Evolutionary conservation across 2,797 vertebrate genomes (phyloP), one percentile per base, ranked within the genome.

Genomic region (Lepus townsendii): DNA sequence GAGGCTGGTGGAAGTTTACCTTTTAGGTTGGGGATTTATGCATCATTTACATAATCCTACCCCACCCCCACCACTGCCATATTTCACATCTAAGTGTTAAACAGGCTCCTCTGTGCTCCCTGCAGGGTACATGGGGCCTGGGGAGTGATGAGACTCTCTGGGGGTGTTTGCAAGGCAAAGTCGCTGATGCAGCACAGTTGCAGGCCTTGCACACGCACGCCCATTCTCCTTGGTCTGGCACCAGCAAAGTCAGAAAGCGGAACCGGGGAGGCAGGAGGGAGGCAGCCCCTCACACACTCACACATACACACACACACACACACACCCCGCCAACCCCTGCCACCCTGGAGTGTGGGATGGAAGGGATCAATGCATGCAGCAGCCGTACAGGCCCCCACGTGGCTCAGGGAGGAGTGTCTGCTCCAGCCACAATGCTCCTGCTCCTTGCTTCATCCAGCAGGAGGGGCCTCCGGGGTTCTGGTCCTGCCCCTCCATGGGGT

Each of bases 141-240:
- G 78, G 95, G 82, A 73, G 54, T 32, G 92, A 96, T 69, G 66
- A 63, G 26, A 71, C 52, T 93, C 97, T 90, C 24, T 91, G 22
- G 24, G 24, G 71, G 68, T 66, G 77, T 87, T 71, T 66, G 30
- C 38, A 82, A 62, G 89, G 54, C 27, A 93, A 94, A 98, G 84
- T 63, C 94, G 90, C 94, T 65, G 54, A 88, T 54, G 27, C 93
- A 94, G 88, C 96, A 96, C 95, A 97, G 91, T 32, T 26, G 75
- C 77, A 93, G 96, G 91, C 97, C 66, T 91, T 50, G 52, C 72
- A 90, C 93, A 88, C 78, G 0, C 79, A 91, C 93, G 94, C 60
- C 83, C 93, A 72, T 97, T 97, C 97, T 96, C 89, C 97, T 97
- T 79, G 94, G 95, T 92, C 94, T 96, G 52, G 50, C 75, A 62